Evolutionary conservation across 2,888 invertebrate genomes (phyloP).

Genomic region (Cheilosia grossa): DNA sequence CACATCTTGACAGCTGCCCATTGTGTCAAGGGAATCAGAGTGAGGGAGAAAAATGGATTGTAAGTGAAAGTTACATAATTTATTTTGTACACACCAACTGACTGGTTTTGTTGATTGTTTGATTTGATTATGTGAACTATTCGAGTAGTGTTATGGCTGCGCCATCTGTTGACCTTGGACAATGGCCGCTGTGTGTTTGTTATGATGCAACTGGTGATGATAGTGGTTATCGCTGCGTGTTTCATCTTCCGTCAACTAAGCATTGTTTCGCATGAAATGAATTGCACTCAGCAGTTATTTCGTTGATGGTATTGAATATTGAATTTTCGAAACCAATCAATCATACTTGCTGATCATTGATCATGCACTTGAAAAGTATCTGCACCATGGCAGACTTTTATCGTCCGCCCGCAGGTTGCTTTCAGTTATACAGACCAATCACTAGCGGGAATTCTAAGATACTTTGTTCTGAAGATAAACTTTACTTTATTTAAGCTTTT

Average conservation of each 20-base stretch:
- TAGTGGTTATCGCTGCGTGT: neutral
- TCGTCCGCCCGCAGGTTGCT: too few relatives aligned
- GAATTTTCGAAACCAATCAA: too few relatives aligned
- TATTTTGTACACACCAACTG: conserved; percentile 5
- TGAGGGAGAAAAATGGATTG: conserved; percentile 84
- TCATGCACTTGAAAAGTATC: too few relatives aligned
- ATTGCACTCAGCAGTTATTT: neutral
- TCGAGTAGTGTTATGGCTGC: neutral
- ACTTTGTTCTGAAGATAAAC: too few relatives aligned
- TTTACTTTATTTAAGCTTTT: too few relatives aligned
- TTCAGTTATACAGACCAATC: too few relatives aligned
- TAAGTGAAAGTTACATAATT: conserved; percentile 82
- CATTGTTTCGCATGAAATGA: neutral
- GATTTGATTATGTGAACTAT: conserved; percentile 35
- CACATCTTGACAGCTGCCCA: conserved; percentile 87
- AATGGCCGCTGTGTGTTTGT: conserved; percentile 3
- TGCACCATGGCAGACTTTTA: too few relatives aligned
- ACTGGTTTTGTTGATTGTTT: conserved; percentile 34
- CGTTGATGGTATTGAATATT: too few relatives aligned
- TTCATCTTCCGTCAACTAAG: neutral
- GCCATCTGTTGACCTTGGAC: conserved; percentile 22
- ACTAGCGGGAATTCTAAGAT: too few relatives aligned
- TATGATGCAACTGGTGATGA: conserved; percentile 35
- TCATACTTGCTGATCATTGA: too few relatives aligned
- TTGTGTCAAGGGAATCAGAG: conserved; percentile 85